These are phyloP conservation scores for Cherax quadricarinatus DNA, from an alignment of 1,140 invertebrate species.

Conservation along the genomic window DNA sequence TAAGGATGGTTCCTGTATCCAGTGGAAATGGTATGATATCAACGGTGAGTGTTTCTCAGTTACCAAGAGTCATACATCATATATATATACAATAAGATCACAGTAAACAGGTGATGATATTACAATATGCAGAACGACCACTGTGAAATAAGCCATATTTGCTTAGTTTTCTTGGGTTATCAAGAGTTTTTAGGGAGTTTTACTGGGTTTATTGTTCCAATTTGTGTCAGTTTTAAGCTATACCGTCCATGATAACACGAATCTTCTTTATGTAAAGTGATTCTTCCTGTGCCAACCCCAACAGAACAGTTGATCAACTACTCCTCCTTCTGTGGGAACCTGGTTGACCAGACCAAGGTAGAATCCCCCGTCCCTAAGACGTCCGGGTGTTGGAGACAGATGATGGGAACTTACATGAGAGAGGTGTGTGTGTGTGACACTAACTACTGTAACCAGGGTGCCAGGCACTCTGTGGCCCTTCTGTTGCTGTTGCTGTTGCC, in stretches of 20 bases:
- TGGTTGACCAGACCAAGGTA: constrained; percentile 2
- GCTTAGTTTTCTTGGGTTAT: too few species aligned
- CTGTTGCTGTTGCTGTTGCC: neutral
- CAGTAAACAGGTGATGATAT: too few species aligned
- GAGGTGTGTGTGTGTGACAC: constrained; percentile 27
- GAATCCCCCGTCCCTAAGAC: neutral
- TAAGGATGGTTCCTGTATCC: constrained; percentile 12
- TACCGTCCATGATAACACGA: too few species aligned
- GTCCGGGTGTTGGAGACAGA: constrained; percentile 1
- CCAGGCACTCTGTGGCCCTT: neutral
- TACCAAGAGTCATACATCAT: too few species aligned
- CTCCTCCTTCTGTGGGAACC: constrained; percentile 49
- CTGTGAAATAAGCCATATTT: too few species aligned
- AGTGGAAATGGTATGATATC: constrained; percentile 28
- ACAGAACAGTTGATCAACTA: constrained; percentile 31
- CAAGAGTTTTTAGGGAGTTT: too few species aligned
- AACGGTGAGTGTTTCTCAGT: neutral
- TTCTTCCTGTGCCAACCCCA: too few species aligned
- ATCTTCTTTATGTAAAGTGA: too few species aligned
- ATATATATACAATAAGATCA: too few species aligned
- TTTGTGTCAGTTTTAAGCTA: too few species aligned
- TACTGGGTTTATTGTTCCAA: too few species aligned
- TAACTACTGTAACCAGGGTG: neutral
- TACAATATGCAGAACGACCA: too few species aligned
- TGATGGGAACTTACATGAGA: constrained; percentile 15